Evolutionary conservation across 2,113 vertebrate genomes (phyloP), one percentile per base, ranked within the genome.

Genomic region (Ammodytes marinus): DNA sequence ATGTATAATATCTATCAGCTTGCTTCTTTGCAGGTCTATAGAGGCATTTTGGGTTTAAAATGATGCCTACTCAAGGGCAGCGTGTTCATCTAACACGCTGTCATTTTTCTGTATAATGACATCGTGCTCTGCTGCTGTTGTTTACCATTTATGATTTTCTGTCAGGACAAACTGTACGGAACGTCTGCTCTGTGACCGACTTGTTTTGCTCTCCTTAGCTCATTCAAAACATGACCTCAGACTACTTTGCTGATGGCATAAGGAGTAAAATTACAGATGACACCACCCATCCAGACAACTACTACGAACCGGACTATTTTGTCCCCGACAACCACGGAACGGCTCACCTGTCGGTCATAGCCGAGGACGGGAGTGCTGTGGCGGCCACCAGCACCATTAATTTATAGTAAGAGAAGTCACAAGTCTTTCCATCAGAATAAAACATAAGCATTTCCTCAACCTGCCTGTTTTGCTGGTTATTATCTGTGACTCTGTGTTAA

Each of bases 301-400:
- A 98, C 94, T 99, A 99, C 0, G 97, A 97, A 77, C 97, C 98
- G 0, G 94, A 96, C 14, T 99, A 96, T 91, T 97, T 96, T 92
- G 86, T 82, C 8, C 95, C 95, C 0, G 94, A 97, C 4, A 92
- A 95, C 45, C 96, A 96, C 0, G 98, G 98, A 71, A 99, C 98
- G 0, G 94, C 97, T 66, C 97, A 99, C 92, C 86, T 99, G 86
- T 98, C 98, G 0, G 66, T 99, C 80, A 96, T 99, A 27, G 95
- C 97, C 0, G 97, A 97, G 37, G 98, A 99, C 1, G 98, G 98
- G 71, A 99, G 97, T 11, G 98, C 98, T 0, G 98, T 99, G 88
- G 96, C 97, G 0, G 97, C 96, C 80, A 99, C 98, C 90, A 99
- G 98, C 93, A 98, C 97, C 92, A 99, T 99, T 90, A 99, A 99